Evolutionary conservation across 2,797 vertebrate genomes (phyloP).

Genomic region (Oophaga sylvatica): DNA sequence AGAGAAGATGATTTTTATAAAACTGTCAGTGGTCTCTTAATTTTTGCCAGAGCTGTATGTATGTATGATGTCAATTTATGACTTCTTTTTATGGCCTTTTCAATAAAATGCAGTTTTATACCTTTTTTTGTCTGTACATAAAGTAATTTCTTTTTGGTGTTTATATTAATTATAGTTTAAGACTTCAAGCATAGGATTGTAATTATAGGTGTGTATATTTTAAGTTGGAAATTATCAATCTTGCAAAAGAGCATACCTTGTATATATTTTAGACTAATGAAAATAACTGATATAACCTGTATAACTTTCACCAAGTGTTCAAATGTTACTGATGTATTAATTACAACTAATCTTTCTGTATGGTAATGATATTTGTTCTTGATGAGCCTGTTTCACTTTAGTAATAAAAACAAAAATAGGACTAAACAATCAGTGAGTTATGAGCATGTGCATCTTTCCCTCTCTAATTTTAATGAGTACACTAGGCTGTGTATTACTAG

Average conservation of each 20-base stretch:
- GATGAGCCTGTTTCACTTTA: not conserved
- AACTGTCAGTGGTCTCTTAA: too few relatives aligned
- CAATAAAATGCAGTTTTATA: too few relatives aligned
- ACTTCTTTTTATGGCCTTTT: too few relatives aligned
- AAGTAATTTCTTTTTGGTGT: too few relatives aligned
- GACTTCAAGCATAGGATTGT: too few relatives aligned
- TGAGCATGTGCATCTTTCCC: not conserved
- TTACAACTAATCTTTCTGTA: not conserved
- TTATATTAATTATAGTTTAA: too few relatives aligned
- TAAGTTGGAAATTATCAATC: not conserved
- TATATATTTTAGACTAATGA: not conserved
- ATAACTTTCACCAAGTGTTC: not conserved
- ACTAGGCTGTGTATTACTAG: not conserved
- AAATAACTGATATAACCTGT: not conserved
- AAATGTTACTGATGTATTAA: not conserved
- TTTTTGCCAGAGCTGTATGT: too few relatives aligned
- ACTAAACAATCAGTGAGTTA: not conserved
- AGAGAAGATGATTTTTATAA: too few relatives aligned
- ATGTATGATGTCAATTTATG: too few relatives aligned
- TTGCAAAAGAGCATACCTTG: not conserved
- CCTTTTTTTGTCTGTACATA: too few relatives aligned
- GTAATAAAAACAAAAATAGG: not conserved
- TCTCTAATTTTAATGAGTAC: slow-evolving; percentile 8
- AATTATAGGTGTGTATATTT: not conserved
- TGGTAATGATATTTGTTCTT: not conserved